A percentile compares a stretch with the other conserved stretches of the same genome.
These are phyloP conservation scores for Drosophila rubida DNA, from an alignment of 2,888 invertebrate species.

Conservation along the genomic window DNA sequence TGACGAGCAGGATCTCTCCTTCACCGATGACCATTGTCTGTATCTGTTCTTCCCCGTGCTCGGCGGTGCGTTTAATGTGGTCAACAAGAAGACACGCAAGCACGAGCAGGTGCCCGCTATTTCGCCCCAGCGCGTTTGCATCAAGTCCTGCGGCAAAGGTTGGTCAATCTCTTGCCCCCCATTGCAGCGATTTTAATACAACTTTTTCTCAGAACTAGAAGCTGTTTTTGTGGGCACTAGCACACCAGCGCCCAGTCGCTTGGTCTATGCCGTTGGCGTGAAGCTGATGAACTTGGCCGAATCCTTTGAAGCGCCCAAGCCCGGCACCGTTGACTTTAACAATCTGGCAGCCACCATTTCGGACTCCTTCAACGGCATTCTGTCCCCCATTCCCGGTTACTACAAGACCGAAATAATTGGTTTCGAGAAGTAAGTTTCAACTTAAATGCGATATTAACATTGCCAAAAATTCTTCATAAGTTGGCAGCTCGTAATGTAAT, in stretches of 20 bases:
- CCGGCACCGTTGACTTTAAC: slow-evolving; percentile 90
- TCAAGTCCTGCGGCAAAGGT: slow-evolving; percentile 92
- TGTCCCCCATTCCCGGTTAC: slow-evolving; percentile 90
- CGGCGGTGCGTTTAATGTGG: slow-evolving; percentile 92
- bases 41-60: slow-evolving; percentile 95
- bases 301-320: slow-evolving; percentile 90
- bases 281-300: slow-evolving; percentile 91
- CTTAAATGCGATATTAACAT: not conserved
- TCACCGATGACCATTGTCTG: slow-evolving; percentile 92
- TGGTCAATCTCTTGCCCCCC: not conserved
- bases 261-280: slow-evolving; percentile 90
- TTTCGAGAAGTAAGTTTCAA: slow-evolving; percentile 87
- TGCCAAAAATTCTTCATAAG: too few species aligned
- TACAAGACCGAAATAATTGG: slow-evolving; percentile 89
- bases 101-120: slow-evolving; percentile 91
- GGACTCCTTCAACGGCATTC: slow-evolving; percentile 88
- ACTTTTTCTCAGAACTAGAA: slow-evolving; percentile 74
- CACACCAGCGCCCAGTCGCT: slow-evolving; percentile 88
- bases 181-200: not conserved
- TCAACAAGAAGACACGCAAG: slow-evolving; percentile 93
- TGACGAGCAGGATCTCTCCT: slow-evolving; percentile 91
- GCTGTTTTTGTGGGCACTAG: slow-evolving; percentile 85
- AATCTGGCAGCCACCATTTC: slow-evolving; percentile 88
- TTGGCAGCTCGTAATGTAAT: too few species aligned
- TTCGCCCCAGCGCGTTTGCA: slow-evolving; percentile 92